Percentiles rank a stretch among this genome's conserved stretches.
These are phyloP conservation scores for Dendrocincla tyrannina DNA, from an alignment of 2,797 vertebrate species.

Conservation along the genomic window DNA sequence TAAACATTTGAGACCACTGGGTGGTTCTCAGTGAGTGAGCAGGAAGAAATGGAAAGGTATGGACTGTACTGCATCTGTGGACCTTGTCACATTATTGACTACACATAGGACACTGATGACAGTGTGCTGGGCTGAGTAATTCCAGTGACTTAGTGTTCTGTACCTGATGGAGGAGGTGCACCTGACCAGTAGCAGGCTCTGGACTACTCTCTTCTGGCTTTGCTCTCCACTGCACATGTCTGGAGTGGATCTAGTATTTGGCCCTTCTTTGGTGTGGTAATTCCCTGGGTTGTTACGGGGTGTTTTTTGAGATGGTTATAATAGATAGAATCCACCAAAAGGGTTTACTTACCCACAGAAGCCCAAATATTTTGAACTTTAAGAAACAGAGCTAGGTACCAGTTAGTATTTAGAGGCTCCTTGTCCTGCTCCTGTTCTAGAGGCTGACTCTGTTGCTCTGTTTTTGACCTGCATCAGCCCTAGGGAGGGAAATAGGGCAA, in stretches of 20 bases:
- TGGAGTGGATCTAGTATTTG: neutral
- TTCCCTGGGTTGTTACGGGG: neutral
- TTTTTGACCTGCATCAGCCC: neutral
- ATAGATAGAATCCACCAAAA: neutral
- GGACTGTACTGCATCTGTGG: neutral
- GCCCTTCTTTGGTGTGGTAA: neutral
- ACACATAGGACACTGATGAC: neutral
- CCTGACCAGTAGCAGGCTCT: neutral
- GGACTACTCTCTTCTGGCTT: neutral
- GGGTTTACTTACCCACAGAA: neutral
- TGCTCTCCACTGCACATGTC: neutral
- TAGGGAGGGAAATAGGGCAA: neutral
- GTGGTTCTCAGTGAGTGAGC: neutral
- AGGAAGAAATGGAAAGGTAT: neutral
- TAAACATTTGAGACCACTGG: neutral
- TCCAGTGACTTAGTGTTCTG: neutral
- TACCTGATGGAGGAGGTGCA: neutral
- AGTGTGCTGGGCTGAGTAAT: neutral
- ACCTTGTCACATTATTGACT: neutral
- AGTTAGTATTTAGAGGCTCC: neutral
- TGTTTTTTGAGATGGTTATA: neutral
- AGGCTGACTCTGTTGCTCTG: neutral
- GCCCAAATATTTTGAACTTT: neutral
- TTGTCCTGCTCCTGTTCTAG: neutral
- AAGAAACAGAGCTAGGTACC: neutral